These are phyloP conservation scores for Phallusia fumigata DNA, from an alignment of 23 tunicate genomes.

Conservation along the genomic window DNA sequence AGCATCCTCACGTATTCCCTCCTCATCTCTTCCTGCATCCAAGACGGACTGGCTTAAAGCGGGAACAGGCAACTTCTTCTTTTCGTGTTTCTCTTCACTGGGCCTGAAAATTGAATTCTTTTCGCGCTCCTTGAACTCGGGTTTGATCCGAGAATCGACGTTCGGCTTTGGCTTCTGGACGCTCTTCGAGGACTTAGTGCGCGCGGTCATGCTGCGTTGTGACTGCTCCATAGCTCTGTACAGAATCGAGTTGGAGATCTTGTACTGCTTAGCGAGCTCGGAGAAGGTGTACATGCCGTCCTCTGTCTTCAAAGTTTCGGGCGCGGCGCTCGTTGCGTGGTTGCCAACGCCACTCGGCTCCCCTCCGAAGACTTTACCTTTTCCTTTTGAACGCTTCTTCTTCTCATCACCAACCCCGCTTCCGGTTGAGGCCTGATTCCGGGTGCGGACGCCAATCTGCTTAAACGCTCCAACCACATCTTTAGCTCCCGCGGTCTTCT, in stretches of 20 bases:
- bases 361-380: constrained; percentile 55
- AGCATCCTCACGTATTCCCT: background rate
- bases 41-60: background rate
- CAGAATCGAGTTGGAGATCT: constrained; percentile 85
- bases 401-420: constrained; percentile 20
- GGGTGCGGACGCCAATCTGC: constrained; percentile 48
- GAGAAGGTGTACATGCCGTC: constrained; percentile 65
- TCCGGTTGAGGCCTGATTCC: constrained; percentile 37
- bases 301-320: constrained; percentile 18
- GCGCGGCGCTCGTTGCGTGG: background rate
- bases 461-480: constrained; percentile 68
- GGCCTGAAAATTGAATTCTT: background rate
- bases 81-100: background rate
- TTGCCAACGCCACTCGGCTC: constrained; percentile 21
- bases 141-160: background rate
- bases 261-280: constrained; percentile 85
- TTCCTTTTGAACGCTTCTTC: constrained; percentile 31
- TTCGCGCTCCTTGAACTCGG: background rate
- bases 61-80: background rate
- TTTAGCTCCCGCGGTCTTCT: constrained; percentile 60
- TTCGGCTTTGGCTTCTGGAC: constrained; percentile 1
- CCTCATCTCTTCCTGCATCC: background rate
- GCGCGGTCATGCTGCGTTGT: constrained; percentile 18
- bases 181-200: background rate
- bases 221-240: constrained; percentile 72